These are phyloP conservation scores for Nyctalus aviator DNA, from an alignment of 2,797 vertebrate species.

Conservation along the genomic window DNA sequence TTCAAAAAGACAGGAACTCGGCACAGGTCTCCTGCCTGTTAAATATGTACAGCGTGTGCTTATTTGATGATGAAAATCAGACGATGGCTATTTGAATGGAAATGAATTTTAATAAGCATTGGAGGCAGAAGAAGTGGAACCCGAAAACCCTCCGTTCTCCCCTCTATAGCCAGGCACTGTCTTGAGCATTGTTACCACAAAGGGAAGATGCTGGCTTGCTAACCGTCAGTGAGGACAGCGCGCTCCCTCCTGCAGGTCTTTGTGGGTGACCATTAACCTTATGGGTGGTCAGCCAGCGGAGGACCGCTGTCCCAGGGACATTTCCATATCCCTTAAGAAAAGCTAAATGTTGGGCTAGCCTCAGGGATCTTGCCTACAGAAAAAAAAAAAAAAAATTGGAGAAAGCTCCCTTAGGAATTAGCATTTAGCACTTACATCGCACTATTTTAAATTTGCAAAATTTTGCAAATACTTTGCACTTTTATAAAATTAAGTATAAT, in stretches of 20 bases:
- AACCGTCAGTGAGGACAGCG: neutral
- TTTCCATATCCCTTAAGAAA: constrained; percentile 78
- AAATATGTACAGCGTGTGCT: constrained; percentile 77
- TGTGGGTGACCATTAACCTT: constrained; percentile 79
- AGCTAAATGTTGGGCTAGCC: neutral
- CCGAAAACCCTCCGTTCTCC: constrained; percentile 60
- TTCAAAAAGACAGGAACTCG: constrained; percentile 77
- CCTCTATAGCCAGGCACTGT: constrained; percentile 70
- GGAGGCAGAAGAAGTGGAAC: constrained; percentile 61
- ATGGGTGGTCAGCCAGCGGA: constrained; percentile 40
- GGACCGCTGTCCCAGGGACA: constrained; percentile 56
- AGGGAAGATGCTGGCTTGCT: constrained; percentile 56
- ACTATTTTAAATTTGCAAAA: constrained; percentile 56
- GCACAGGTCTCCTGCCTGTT: constrained; percentile 65
- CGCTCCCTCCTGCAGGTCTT: constrained; percentile 55
- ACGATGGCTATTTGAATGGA: constrained; percentile 69
- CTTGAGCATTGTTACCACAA: constrained; percentile 69
- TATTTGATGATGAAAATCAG: constrained; percentile 68
- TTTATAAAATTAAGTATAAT: constrained; percentile 69
- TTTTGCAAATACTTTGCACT: constrained; percentile 44
- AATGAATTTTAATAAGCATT: constrained; percentile 80
- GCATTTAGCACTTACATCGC: neutral
- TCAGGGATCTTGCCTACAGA: neutral
- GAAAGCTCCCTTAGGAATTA: constrained; percentile 2
- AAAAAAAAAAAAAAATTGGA: constrained; percentile 24